phyloP scores from a whole-genome alignment of 2,113 vertebrate genomes.

The Onychorhynchus coronatus region DNA sequence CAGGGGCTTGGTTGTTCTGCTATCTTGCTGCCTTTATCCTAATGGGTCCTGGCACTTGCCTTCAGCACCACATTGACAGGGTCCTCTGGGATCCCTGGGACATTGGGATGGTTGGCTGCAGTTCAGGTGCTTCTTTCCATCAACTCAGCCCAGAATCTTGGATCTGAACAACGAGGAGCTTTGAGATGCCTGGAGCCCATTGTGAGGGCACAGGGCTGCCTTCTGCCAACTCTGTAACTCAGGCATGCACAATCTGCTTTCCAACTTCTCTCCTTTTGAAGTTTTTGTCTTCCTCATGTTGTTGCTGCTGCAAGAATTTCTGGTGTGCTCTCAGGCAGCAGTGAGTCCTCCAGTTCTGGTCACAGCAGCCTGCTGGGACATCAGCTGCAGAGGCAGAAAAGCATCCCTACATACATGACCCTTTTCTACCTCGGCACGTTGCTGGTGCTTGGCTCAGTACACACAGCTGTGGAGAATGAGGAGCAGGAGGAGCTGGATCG shows the following conservation, averaged over 20 bases:
- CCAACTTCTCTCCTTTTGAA: not conserved
- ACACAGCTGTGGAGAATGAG: not conserved
- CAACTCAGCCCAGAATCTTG: not conserved
- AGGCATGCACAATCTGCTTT: fast-evolving
- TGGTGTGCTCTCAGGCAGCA: not conserved
- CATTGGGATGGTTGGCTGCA: not conserved
- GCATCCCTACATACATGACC: not conserved
- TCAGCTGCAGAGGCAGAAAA: not conserved
- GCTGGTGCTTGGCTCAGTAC: not conserved
- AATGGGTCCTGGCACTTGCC: not conserved
- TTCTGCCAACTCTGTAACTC: not conserved
- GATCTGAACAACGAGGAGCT: not conserved
- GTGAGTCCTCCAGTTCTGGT: not conserved
- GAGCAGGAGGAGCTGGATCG: not conserved
- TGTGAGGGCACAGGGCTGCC: fast-evolving
- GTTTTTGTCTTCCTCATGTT: not conserved
- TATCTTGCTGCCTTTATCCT: fast-evolving
- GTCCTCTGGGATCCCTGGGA: not conserved
- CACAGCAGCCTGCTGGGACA: not conserved
- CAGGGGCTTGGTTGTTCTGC: not conserved
- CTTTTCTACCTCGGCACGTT: not conserved
- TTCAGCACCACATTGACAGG: not conserved
- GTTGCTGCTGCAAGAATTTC: not conserved
- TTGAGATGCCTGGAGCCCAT: not conserved
- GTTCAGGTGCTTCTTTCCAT: not conserved